Base-by-base conservation (phyloP, 2,888 invertebrate genomes). In the Volucella inflata region DNA sequence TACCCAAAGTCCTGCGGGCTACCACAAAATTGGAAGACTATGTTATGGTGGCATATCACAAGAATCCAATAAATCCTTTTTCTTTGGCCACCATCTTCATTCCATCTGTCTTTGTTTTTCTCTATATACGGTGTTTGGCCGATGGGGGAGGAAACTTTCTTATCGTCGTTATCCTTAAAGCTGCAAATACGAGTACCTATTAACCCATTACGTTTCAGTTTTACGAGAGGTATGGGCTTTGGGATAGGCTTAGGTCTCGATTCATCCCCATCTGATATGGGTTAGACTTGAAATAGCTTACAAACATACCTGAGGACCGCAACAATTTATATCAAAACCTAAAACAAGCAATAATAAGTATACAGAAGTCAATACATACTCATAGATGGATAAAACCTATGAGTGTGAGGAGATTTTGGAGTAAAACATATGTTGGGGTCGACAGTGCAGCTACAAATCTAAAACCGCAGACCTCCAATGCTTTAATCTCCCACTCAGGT, bases 281-380 rank as follows among this genome's bases (percentile, higher is more conserved):
- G 51, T 65, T 57, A 51, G 68, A 71, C 36, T 71, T 44, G n/a
- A 57, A 68, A 75, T 53, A 40, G 55, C 21, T 48, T 30, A 72
- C 53, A 44, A n/a, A 36, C 62, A 50, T 62, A 42, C 38, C 48
- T 36, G 44, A 16, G 51, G 36, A 62, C 17, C 50, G 67, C 62
- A 67, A 67, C 68, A 83, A 83, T 78, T 78, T 83, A 83, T 78
- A 74, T 38, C 44, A 30, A 30, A 6, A 30, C 78, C 72, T 30
- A n/a, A 57, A 78, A 72, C 67, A 68, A 67, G 62, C 60, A 67
- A 72, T 82, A 77, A 82, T 82, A 77, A 83, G 83, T 53, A 67
- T 57, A 44, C 59, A 21, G 65, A 30, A 30, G 30, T 21, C 2
- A 21, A 21, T n/a, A n/a, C n/a, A n/a, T n/a, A n/a, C n/a, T n/a